Base-by-base conservation (phyloP, 1,140 invertebrate species). In the Bombus huntii region DNA sequence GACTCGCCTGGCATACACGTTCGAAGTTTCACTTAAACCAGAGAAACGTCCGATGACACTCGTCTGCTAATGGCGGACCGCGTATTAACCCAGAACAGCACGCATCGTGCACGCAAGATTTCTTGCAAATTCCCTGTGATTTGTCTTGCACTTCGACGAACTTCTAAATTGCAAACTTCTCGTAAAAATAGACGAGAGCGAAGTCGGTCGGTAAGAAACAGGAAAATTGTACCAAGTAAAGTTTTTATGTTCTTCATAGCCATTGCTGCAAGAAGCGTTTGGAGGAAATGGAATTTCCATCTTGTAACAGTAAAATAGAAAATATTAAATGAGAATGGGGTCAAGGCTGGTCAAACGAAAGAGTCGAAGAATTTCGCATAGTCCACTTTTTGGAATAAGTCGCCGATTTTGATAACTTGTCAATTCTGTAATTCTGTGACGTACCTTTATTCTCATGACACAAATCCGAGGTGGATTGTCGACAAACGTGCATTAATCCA, bases 11-110 rank as follows among this genome's bases (percentile, higher is more conserved):
- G 70, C 78, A 74, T 66, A 74, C 39, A 28, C 31, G 39, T 18
- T 25, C 42, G 22, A 80, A 22, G 77, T 85, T 85, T 85, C 83
- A 85, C 83, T 85, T 39, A 34, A n/a, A 76, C 59, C 62, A 53
- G 72, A 76, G 72, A 82, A 82, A 85, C 44, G 74, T 71, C 37
- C 66, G 72, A 75, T 47, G 44, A 59, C 59, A 47, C n/a, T 47
- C n/a, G 44, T 59, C 47, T 8, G 57, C 59, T 81, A 66, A 85
- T 74, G 5, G 44, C 70, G 9, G 42, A 9, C 59, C 37, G 13
- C 37, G n/a, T 74, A 42, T 85, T 74, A 81, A 85, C 57, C 77
- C 62, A 80, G 74, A 84, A 81, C 44, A 25, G 34, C 74, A 42
- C 47, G 71, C 59, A 25, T 37, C 31, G 28, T 18, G 28, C 47